Evolutionary conservation across 2,888 invertebrate species (phyloP).

Genomic region (Heliconius charithonia): DNA sequence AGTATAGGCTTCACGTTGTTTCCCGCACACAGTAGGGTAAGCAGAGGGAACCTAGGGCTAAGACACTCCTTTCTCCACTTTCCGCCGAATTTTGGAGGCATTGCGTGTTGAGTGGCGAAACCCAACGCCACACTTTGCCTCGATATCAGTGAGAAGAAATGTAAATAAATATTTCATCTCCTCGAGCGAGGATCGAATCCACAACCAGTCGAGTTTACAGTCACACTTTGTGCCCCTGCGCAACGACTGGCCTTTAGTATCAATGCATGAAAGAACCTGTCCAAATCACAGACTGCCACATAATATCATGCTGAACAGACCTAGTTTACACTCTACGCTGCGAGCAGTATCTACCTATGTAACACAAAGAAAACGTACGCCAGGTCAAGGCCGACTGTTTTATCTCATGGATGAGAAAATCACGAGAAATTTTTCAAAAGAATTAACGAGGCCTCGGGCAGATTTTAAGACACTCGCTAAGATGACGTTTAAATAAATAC

Average conservation of each 20-base stretch:
- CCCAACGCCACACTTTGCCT: too few species aligned
- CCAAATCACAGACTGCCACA: not conserved
- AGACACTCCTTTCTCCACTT: too few species aligned
- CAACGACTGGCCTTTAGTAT: not conserved
- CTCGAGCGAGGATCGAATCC: too few species aligned
- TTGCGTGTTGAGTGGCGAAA: too few species aligned
- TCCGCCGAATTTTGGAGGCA: too few species aligned
- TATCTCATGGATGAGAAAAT: conserved; percentile 43
- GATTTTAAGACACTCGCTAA: conserved; percentile 37
- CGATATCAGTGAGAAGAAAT: too few species aligned
- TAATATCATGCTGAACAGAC: conserved; percentile 28
- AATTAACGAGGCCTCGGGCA: conserved; percentile 38
- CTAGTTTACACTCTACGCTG: conserved; percentile 34
- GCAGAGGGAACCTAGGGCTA: too few species aligned
- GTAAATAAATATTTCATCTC: too few species aligned
- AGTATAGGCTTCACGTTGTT: not conserved
- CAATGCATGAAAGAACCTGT: not conserved
- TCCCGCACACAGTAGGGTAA: too few species aligned
- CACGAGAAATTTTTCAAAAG: conserved; percentile 37
- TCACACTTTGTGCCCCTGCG: too few species aligned
- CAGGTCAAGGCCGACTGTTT: conserved; percentile 43
- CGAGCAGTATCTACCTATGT: conserved; percentile 30
- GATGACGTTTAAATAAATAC: conserved; percentile 36
- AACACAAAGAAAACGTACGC: conserved; percentile 40
- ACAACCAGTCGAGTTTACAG: too few species aligned